phyloP scores from a whole-genome alignment of 2,888 invertebrate genomes.

The Nomada fabriciana region DNA sequence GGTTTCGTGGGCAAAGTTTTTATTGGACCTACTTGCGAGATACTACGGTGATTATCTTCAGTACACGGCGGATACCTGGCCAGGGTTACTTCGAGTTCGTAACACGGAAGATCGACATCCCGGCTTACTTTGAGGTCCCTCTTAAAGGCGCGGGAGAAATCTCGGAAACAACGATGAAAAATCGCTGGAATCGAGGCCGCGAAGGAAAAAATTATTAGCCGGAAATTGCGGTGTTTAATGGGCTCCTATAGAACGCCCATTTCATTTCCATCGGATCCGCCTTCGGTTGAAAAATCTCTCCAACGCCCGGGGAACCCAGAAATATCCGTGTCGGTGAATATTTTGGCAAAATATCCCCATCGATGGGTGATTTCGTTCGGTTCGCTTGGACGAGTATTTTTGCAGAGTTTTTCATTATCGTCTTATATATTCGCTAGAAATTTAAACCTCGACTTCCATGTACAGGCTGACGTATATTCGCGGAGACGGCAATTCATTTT shows the following conservation, averaged over 20 bases:
- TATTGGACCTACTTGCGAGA: constrained; percentile 66
- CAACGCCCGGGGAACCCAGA: not conserved
- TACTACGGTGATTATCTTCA: constrained; percentile 66
- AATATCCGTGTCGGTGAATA: not conserved
- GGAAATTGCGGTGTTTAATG: constrained; percentile 41
- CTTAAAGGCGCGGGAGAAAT: not conserved
- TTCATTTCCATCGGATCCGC: constrained; percentile 5
- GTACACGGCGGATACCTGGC: constrained; percentile 38
- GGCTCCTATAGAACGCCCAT: not conserved
- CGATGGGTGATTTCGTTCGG: too few relatives aligned
- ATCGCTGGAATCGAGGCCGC: constrained; percentile 1
- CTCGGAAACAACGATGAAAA: constrained; percentile 17
- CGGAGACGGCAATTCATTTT: too few relatives aligned
- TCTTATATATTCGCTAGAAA: too few relatives aligned
- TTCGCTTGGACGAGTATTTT: too few relatives aligned
- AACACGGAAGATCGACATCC: constrained; percentile 51
- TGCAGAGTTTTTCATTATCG: too few relatives aligned
- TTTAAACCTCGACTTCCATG: too few relatives aligned
- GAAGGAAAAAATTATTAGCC: constrained; percentile 20
- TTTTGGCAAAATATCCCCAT: not conserved
- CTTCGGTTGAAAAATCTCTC: not conserved
- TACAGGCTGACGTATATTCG: too few relatives aligned
- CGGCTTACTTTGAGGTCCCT: constrained; percentile 28
- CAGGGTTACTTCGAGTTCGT: constrained; percentile 38
- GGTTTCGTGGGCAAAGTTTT: constrained; percentile 68